A percentile compares a stretch with the other conserved stretches of the same genome.
Evolutionary conservation across 2,113 vertebrate genomes (phyloP).

Genomic region (Neoarius graeffei): DNA sequence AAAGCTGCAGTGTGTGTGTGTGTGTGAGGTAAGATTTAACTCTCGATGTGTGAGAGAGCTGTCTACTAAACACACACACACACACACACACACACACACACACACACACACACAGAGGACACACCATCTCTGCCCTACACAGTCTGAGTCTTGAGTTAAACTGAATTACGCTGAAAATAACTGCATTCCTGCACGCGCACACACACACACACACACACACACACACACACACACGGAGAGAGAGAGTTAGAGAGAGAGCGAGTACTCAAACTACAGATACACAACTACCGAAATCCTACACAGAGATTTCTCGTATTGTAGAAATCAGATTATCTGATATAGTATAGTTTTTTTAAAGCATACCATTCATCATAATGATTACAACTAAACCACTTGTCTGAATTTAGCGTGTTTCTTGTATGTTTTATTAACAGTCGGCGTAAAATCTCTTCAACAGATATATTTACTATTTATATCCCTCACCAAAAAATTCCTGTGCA

Average conservation of each 20-base stretch:
- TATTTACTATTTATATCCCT: too few relatives aligned
- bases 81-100: neutral
- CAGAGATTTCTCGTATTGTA: neutral
- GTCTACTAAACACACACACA: neutral
- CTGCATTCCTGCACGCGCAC: neutral
- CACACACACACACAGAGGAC: neutral
- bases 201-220: too few relatives aligned
- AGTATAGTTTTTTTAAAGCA: neutral
- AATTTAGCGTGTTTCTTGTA: neutral
- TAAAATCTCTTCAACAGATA: neutral
- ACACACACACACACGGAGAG: too few relatives aligned
- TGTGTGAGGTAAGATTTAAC: neutral
- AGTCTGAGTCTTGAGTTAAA: neutral
- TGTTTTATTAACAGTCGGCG: neutral
- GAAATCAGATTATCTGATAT: too few relatives aligned
- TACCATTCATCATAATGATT: neutral
- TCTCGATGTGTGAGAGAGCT: slow-evolving; percentile 1
- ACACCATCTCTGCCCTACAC: neutral
- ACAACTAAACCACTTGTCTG: neutral
- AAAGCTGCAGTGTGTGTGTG: slow-evolving; percentile 17
- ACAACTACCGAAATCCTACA: neutral
- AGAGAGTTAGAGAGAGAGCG: neutral
- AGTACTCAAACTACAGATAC: neutral
- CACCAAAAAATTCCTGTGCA: too few relatives aligned
- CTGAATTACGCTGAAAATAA: neutral